Conservation (phyloP, 2,113 vertebrate species). For the Protomyctophum bolini region DNA sequence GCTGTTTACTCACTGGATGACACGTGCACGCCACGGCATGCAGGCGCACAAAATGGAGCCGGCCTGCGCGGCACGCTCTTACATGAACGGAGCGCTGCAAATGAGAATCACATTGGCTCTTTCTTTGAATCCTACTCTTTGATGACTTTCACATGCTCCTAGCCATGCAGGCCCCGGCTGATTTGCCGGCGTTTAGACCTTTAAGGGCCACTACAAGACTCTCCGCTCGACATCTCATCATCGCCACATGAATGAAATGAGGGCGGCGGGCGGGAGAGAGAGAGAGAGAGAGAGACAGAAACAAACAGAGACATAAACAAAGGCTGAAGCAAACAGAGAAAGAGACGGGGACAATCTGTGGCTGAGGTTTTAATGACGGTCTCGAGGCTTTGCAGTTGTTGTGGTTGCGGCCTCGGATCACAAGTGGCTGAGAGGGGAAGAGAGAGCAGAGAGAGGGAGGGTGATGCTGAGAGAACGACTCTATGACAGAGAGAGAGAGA, state of each 20-base stretch:
- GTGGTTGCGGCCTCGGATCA: slow-evolving; percentile 17
- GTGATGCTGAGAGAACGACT: too few relatives aligned
- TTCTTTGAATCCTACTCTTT: slow-evolving; percentile 25
- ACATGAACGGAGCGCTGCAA: slow-evolving; percentile 31
- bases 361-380: slow-evolving; percentile 42
- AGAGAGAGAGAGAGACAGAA: background rate
- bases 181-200: slow-evolving; percentile 37
- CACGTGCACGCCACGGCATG: background rate
- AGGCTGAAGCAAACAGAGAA: slow-evolving; percentile 9
- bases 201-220: slow-evolving; percentile 29
- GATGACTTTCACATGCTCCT: slow-evolving; percentile 75
- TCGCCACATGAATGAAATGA: slow-evolving; percentile 15
- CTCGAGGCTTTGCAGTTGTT: slow-evolving; percentile 2
- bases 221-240: slow-evolving; percentile 1
- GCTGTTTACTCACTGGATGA: slow-evolving; percentile 45
- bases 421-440: slow-evolving; percentile 24
- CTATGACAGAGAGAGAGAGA: slow-evolving; percentile 11
- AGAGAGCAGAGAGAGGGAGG: slow-evolving; percentile 6
- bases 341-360: slow-evolving; percentile 8
- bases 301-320: slow-evolving; percentile 30
- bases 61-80: slow-evolving; percentile 15
- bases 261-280: background rate
- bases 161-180: slow-evolving; percentile 25
- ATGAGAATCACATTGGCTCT: slow-evolving; percentile 64
- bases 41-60: slow-evolving; percentile 37